Conservation (phyloP, 1,140 invertebrate genomes). For the Aphelinus certus region DNA sequence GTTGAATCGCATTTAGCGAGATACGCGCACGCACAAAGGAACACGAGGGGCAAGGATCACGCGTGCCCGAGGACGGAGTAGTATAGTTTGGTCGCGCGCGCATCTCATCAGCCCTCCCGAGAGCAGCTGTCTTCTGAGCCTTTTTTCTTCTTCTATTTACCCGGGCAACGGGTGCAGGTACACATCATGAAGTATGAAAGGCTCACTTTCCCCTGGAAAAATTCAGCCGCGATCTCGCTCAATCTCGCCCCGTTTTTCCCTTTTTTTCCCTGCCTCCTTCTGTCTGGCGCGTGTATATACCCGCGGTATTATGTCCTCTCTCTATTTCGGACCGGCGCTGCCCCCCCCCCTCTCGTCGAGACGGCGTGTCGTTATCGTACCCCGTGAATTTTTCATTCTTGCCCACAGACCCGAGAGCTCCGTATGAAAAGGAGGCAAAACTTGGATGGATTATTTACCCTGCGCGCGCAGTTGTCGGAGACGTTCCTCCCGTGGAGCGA, state of each 20-base stretch:
- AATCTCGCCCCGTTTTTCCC: neutral
- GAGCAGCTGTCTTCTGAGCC: too few species aligned
- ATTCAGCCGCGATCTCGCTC: neutral
- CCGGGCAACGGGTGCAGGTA: constrained; percentile 39
- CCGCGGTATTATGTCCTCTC: constrained; percentile 13
- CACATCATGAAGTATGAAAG: constrained; percentile 52
- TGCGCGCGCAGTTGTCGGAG: too few species aligned
- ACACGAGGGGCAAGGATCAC: too few species aligned
- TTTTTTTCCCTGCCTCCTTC: neutral
- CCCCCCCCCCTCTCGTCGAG: neutral
- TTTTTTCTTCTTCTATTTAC: constrained; percentile 44
- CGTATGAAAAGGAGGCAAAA: too few species aligned
- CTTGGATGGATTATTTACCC: too few species aligned
- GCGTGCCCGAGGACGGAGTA: neutral
- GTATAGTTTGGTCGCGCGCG: neutral
- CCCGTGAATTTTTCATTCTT: too few species aligned
- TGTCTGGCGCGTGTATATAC: neutral
- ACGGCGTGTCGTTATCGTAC: too few species aligned
- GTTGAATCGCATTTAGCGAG: too few species aligned
- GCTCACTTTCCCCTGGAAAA: constrained; percentile 12
- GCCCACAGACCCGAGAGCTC: too few species aligned
- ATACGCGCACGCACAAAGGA: too few species aligned
- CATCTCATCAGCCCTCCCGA: constrained; percentile 4
- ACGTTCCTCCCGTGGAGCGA: too few species aligned
- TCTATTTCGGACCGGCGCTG: constrained; percentile 11